These are phyloP conservation scores for Himalopsyche tibetana DNA, from an alignment of 2,888 invertebrate genomes.

Conservation along the genomic window DNA sequence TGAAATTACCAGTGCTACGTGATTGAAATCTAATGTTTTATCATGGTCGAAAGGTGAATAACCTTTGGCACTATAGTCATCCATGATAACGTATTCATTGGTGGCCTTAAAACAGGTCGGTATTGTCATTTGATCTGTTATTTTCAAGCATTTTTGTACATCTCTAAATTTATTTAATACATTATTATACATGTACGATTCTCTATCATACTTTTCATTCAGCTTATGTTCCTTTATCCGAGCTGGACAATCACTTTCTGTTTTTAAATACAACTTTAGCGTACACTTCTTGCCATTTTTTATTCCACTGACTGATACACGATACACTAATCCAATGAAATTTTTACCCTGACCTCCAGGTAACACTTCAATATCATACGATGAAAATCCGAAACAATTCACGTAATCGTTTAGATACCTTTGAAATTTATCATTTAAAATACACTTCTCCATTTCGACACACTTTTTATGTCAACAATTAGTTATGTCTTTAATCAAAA, in stretches of 20 bases:
- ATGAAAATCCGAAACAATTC: conserved; percentile 21
- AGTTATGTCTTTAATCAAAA: too few relatives aligned
- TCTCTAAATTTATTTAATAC: conserved; percentile 57
- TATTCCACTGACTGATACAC: conserved; percentile 56
- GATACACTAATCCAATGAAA: conserved; percentile 55
- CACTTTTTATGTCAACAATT: too few relatives aligned
- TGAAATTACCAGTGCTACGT: conserved; percentile 67
- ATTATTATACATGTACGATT: conserved; percentile 58
- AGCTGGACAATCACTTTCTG: conserved; percentile 53
- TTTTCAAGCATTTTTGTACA: conserved; percentile 52
- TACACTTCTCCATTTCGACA: background rate
- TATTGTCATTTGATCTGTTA: conserved; percentile 49
- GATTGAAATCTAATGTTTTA: conserved; percentile 67
- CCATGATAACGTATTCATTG: conserved; percentile 62
- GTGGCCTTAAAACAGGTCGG: conserved; percentile 51
- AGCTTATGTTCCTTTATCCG: conserved; percentile 37
- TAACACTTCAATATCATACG: conserved; percentile 17
- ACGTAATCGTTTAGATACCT: conserved; percentile 22
- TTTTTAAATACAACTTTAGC: conserved; percentile 56
- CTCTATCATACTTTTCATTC: conserved; percentile 56
- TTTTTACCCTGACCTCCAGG: conserved; percentile 48
- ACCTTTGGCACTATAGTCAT: conserved; percentile 66
- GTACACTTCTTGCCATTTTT: conserved; percentile 49
- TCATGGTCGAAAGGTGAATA: conserved; percentile 57
- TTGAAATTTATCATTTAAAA: conserved; percentile 18